Conservation (phyloP, 2,888 invertebrate genomes). For the Hydraecia micacea region DNA sequence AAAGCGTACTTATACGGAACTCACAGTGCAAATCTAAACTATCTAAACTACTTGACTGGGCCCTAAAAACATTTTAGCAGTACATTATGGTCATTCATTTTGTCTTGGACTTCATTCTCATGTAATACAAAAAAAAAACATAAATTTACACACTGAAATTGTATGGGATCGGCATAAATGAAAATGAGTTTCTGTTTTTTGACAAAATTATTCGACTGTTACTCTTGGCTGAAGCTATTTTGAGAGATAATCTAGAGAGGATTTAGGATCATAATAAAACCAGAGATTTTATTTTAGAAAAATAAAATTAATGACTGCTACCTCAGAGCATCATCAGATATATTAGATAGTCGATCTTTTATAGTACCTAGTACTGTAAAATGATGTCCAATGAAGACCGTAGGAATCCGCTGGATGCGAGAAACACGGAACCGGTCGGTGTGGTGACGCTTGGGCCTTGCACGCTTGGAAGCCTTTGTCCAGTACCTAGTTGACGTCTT, state of each 20-base stretch:
- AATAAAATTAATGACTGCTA: not conserved
- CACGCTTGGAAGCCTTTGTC: not conserved
- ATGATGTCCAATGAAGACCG: not conserved
- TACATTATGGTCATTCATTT: constrained; percentile 66
- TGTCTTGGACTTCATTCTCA: constrained; percentile 54
- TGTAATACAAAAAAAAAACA: constrained; percentile 63
- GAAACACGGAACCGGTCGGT: not conserved
- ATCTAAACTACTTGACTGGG: constrained; percentile 26
- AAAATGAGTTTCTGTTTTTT: constrained; percentile 59
- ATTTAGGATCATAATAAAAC: constrained; percentile 16
- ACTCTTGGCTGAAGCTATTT: constrained; percentile 37
- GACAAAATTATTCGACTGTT: constrained; percentile 41
- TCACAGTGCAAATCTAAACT: not conserved
- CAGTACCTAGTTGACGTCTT: not conserved
- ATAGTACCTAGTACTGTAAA: not conserved
- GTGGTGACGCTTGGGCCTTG: not conserved
- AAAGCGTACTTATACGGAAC: constrained; percentile 45
- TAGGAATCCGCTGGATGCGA: not conserved
- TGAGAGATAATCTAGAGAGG: constrained; percentile 13
- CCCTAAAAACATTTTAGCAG: constrained; percentile 44
- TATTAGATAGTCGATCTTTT: not conserved
- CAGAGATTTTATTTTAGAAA: not conserved
- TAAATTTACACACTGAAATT: constrained; percentile 48
- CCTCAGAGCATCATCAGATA: not conserved
- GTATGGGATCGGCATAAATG: constrained; percentile 53